phyloP scores from a whole-genome alignment of 2,113 vertebrate species.

The Zosterops lateralis region DNA sequence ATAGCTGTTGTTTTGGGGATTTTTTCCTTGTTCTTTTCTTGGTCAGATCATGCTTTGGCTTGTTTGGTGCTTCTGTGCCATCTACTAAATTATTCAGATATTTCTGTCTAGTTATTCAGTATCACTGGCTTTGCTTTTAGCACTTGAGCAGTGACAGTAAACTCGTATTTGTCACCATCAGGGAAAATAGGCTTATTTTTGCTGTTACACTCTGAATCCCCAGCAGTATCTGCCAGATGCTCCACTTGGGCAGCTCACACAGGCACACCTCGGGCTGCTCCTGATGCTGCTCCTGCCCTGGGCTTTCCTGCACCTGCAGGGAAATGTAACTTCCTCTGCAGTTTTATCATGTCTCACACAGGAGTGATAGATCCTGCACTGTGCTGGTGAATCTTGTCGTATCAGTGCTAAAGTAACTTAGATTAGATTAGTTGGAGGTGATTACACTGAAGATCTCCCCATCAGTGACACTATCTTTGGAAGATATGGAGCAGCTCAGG shows the following conservation, averaged over 20 bases:
- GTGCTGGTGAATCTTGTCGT: not conserved
- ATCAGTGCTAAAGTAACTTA: not conserved
- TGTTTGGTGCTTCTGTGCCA: not conserved
- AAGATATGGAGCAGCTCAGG: not conserved
- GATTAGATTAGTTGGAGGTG: not conserved
- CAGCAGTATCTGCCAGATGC: not conserved
- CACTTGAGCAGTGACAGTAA: not conserved
- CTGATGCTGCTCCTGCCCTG: not conserved
- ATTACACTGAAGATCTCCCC: not conserved
- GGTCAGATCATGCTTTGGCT: constrained; percentile 1
- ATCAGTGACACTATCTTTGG: not conserved
- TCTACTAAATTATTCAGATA: constrained; percentile 46
- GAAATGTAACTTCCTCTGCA: not conserved
- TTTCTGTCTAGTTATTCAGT: not conserved
- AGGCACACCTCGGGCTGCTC: not conserved
- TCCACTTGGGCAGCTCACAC: not conserved
- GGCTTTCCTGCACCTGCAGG: not conserved
- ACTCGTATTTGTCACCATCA: not conserved
- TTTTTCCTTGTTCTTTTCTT: not conserved
- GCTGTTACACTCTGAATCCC: not conserved
- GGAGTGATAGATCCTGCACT: not conserved
- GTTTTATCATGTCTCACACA: not conserved
- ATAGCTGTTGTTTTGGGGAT: not conserved
- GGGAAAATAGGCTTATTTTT: not conserved
- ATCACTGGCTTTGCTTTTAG: not conserved